Base-by-base conservation (phyloP, 1,140 invertebrate species). In the Spodoptera frugiperda region DNA sequence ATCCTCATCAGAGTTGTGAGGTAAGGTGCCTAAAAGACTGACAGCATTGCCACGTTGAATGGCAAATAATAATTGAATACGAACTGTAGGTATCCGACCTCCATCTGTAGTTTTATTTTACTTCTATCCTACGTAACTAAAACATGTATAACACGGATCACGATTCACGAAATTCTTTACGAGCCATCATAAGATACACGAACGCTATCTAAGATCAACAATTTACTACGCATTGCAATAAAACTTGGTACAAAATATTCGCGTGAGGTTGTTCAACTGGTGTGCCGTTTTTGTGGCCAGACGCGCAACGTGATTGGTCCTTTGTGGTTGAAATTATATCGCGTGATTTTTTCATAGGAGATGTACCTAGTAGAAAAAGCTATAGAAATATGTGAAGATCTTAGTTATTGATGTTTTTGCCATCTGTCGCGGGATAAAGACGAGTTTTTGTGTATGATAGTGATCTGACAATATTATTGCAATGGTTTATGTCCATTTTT, bases 141-240 rank as follows among this genome's bases (percentile, higher is more conserved):
- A 53, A 30, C 5, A 53, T 68, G 39, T 53, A 3, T 10, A 44
- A 33, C 65, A 54, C 67, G 21, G 19, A n/a, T 21, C n/a, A 14
- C 48, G n/a, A 61, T 11, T 21, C n/a, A 14, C 48, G n/a, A 61
- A 61, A 17, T 55, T 53, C 48, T 19, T 17, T 11, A 68, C 65
- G 51, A 55, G 53, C 25, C 48, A 19, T 21, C n/a, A 11, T 46
- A n/a, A 61, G 44, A 59, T 30, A 73, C 55, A 71, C 9, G 33
- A 30, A 39, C 55, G 48, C 44, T 59, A 72, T 73, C 70, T 72
- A 10, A 57, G 67, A 70, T 57, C 54, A 73, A 72, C 70, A 73
- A 73, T 73, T 73, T 61, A 30, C 19, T 61, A 73, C 54, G 71
- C 53, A 44, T 57, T 1, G 61, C 44, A 65, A 73, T 73, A 73